A percentile compares a stretch with the other conserved stretches of the same genome.
Conservation (phyloP, 1,140 invertebrate species). For the Plectrocnemia conspersa region DNA sequence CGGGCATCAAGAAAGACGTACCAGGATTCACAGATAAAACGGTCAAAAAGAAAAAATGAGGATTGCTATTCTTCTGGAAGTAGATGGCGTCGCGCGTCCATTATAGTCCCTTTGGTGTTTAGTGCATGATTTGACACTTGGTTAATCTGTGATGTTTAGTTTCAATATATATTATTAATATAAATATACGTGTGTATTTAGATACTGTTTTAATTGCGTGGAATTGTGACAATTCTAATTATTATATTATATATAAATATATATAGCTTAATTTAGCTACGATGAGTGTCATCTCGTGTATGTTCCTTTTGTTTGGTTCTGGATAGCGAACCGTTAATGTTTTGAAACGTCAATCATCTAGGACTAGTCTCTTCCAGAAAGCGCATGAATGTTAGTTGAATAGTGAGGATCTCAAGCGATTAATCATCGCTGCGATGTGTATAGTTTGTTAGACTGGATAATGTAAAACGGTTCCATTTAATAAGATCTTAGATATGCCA, state of each 20-base stretch:
- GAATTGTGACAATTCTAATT: no score
- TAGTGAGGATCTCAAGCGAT: slow-evolving; percentile 12
- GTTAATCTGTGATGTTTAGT: slow-evolving; percentile 16
- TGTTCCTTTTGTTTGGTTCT: no score
- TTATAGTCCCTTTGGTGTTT: slow-evolving; percentile 1
- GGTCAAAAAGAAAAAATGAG: slow-evolving; percentile 36
- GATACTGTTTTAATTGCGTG: no score
- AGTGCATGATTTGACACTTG: slow-evolving; percentile 10
- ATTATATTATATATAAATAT: no score
- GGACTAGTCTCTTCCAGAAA: slow-evolving; percentile 21
- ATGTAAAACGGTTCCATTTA: no score
- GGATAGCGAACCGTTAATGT: no score
- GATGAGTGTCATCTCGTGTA: no score
- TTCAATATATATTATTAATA: background rate
- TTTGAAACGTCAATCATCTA: no score
- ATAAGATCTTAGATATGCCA: no score
- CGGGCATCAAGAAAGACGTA: slow-evolving; percentile 6
- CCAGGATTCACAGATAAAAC: slow-evolving; percentile 25
- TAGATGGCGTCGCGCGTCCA: slow-evolving; percentile 12
- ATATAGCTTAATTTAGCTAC: no score
- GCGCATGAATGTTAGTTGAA: background rate
- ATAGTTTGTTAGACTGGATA: no score
- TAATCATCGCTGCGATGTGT: no score
- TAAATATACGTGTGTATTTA: background rate
- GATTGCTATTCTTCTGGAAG: slow-evolving; percentile 36